phyloP scores from a whole-genome alignment of 2,888 invertebrate species.

The Hesperia comma region DNA sequence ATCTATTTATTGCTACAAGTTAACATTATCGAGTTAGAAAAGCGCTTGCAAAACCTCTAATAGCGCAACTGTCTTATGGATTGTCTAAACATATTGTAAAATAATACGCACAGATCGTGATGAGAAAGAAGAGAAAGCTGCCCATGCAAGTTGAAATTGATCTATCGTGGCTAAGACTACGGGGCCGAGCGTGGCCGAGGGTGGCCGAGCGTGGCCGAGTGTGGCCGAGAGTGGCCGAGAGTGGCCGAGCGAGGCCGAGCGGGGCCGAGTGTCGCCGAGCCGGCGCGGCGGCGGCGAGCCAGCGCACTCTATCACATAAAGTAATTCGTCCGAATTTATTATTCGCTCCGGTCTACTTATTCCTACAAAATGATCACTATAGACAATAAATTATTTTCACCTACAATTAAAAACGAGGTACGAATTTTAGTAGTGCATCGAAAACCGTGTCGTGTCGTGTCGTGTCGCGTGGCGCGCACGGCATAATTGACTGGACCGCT shows the following conservation, averaged over 20 bases:
- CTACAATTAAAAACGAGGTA: slow-evolving; percentile 80
- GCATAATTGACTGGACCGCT: slow-evolving; percentile 80
- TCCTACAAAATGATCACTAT: slow-evolving; percentile 82
- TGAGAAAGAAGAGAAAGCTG: slow-evolving; percentile 55
- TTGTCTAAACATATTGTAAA: slow-evolving; percentile 60
- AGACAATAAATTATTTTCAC: slow-evolving; percentile 81
- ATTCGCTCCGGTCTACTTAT: slow-evolving; percentile 80
- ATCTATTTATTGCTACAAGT: slow-evolving; percentile 57
- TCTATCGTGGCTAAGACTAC: slow-evolving; percentile 41
- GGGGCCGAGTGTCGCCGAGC: too few species aligned
- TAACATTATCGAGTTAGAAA: slow-evolving; percentile 55
- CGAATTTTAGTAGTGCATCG: slow-evolving; percentile 68
- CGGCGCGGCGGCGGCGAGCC: slow-evolving; percentile 56
- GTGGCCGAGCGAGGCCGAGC: slow-evolving; percentile 63
- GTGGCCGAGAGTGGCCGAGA: slow-evolving; percentile 61
- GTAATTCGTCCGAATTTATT: slow-evolving; percentile 81
- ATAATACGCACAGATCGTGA: slow-evolving; percentile 52
- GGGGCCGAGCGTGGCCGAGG: slow-evolving; percentile 23
- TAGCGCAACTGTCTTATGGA: slow-evolving; percentile 54
- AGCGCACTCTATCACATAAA: slow-evolving; percentile 74
- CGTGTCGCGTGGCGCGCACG: slow-evolving; percentile 59
- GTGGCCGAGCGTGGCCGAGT: too few species aligned
- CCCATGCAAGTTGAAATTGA: slow-evolving; percentile 50
- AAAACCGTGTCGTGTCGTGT: slow-evolving; percentile 47
- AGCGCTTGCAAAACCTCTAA: slow-evolving; percentile 64